These are phyloP conservation scores for Babylonia areolata DNA, from an alignment of 1,140 invertebrate genomes.

Conservation along the genomic window DNA sequence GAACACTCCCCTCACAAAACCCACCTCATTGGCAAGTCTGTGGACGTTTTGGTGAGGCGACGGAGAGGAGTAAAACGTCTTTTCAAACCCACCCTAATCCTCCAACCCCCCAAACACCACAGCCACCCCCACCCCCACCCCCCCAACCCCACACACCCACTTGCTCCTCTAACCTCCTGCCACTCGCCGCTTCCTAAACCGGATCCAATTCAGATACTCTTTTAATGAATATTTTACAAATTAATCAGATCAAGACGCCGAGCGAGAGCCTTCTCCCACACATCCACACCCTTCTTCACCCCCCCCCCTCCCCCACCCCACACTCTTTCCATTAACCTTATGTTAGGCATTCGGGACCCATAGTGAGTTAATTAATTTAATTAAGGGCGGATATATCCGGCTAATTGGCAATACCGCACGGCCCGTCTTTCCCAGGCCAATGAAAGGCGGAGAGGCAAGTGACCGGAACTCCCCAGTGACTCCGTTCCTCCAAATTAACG, in stretches of 20 bases:
- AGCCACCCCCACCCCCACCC: too few species aligned
- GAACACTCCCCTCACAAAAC: too few species aligned
- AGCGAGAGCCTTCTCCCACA: too few species aligned
- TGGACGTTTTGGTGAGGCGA: too few species aligned
- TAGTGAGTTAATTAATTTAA: conserved; percentile 53
- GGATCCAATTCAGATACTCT: conserved; percentile 49
- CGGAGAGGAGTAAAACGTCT: too few species aligned
- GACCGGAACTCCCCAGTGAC: conserved; percentile 38
- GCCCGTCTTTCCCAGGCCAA: background rate
- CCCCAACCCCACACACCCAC: too few species aligned
- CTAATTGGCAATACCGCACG: conserved; percentile 51
- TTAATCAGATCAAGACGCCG: conserved; percentile 48
- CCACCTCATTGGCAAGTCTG: too few species aligned
- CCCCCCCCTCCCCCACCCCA: conserved; percentile 13
- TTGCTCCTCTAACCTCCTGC: background rate
- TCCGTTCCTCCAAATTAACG: conserved; percentile 47
- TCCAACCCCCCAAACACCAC: too few species aligned
- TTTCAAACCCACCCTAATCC: too few species aligned
- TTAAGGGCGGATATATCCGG: conserved; percentile 50
- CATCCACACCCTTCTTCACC: too few species aligned
- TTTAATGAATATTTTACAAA: conserved; percentile 54
- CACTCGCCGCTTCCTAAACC: conserved; percentile 22
- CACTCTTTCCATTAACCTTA: conserved; percentile 49
- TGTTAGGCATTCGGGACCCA: conserved; percentile 46
- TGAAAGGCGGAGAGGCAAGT: conserved; percentile 37